Evolutionary conservation across 2,113 vertebrate genomes (phyloP).

Genomic region (Prionailurus viverrinus): DNA sequence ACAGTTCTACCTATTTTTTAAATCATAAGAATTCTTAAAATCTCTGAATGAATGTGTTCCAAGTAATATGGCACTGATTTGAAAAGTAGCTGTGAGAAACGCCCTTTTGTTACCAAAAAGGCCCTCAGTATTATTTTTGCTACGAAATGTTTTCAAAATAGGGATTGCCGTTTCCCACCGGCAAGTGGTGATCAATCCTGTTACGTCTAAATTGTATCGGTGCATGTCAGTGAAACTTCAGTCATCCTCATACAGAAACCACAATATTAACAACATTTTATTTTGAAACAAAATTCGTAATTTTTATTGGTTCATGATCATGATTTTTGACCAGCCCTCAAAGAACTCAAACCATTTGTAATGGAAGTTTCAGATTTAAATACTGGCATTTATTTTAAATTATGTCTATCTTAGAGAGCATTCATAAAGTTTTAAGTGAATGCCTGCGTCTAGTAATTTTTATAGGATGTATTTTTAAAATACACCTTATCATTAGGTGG

Average conservation of each 20-base stretch:
- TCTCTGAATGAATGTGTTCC: not conserved
- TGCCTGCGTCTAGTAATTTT: constrained; percentile 15
- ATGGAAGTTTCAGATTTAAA: constrained; percentile 80
- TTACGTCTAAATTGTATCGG: not conserved
- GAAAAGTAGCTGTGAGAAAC: not conserved
- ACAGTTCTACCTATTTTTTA: not conserved
- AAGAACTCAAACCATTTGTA: constrained; percentile 75
- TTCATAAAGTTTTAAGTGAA: constrained; percentile 80
- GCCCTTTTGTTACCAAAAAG: not conserved
- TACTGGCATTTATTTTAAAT: constrained; percentile 77
- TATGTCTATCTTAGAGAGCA: constrained; percentile 76
- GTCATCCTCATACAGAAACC: not conserved
- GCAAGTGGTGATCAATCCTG: not conserved
- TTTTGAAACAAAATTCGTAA: not conserved
- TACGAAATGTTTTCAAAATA: not conserved
- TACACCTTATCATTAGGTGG: not conserved
- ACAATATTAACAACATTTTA: constrained; percentile 34
- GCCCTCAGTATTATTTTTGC: not conserved
- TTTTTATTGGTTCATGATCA: constrained; percentile 10
- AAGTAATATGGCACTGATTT: not conserved
- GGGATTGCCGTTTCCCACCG: not conserved
- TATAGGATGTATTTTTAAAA: not conserved
- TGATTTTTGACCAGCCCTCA: constrained; percentile 71
- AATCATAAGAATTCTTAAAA: not conserved
- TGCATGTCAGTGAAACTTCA: constrained; percentile 30